phyloP scores from a whole-genome alignment of 2,888 invertebrate genomes.

The Dromius quadrimaculatus region DNA sequence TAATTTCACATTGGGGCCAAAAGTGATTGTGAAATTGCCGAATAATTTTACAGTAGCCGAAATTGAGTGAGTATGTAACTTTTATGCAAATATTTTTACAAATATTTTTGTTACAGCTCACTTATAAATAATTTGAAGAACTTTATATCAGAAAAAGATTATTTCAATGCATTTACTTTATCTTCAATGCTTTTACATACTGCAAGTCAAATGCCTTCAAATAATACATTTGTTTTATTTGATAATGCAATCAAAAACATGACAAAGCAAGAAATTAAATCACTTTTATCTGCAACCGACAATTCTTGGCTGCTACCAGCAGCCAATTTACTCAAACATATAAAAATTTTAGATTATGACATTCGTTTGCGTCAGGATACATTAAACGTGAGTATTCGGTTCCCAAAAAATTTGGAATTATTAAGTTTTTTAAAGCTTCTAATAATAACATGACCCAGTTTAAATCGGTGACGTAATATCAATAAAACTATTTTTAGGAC shows the following conservation, averaged over 20 bases:
- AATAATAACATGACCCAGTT: conserved; percentile 4
- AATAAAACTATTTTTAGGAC: conserved; percentile 42
- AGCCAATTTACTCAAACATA: conserved; percentile 21
- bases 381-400: conserved; percentile 33
- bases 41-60: conserved; percentile 34
- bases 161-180: conserved; percentile 43
- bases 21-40: conserved; percentile 40
- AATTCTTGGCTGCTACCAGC: conserved; percentile 26
- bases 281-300: conserved; percentile 15
- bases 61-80: conserved; percentile 30
- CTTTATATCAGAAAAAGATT: conserved; percentile 40
- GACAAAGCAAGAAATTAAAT: conserved; percentile 23
- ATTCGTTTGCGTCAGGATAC: conserved; percentile 29
- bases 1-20: conserved; percentile 42
- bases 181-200: conserved; percentile 36
- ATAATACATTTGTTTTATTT: conserved; percentile 17
- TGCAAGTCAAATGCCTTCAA: conserved; percentile 21
- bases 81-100: conserved; percentile 17
- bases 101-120: neutral
- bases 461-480: conserved; percentile 9
- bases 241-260: conserved; percentile 28
- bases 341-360: conserved; percentile 43
- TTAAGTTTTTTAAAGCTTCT: neutral
- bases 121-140: conserved; percentile 33
- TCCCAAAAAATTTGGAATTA: too few relatives aligned